Evolutionary conservation across 2,797 vertebrate species (phyloP).

Genomic region (Hydrocynus forskahlii): DNA sequence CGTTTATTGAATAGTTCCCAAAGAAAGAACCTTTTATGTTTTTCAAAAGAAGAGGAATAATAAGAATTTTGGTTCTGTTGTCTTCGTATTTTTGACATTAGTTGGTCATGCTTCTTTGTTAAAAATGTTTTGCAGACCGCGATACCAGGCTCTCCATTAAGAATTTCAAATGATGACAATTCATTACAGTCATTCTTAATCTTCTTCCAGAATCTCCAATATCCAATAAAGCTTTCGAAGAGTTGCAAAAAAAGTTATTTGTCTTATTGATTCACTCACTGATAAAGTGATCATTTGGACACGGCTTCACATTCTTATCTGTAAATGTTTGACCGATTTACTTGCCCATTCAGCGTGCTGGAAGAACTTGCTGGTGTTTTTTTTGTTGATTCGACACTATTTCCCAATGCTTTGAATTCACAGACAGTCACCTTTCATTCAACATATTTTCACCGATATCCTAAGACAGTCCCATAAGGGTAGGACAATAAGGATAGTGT

Average conservation of each 20-base stretch:
- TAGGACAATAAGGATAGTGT: background rate
- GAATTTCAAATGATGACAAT: slow-evolving; percentile 10
- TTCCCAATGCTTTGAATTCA: background rate
- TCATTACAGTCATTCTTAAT: slow-evolving; percentile 19
- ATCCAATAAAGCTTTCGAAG: slow-evolving; percentile 48
- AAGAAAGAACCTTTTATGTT: slow-evolving; percentile 9
- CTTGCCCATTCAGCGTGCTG: background rate
- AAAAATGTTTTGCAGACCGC: slow-evolving; percentile 25
- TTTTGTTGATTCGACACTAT: background rate
- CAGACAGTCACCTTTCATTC: background rate
- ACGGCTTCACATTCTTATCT: background rate
- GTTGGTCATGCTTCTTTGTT: slow-evolving; percentile 33
- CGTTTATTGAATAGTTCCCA: slow-evolving; percentile 23
- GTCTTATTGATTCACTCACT: slow-evolving; percentile 4
- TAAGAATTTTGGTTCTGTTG: slow-evolving; percentile 31
- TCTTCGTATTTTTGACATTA: slow-evolving; percentile 39
- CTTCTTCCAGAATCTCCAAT: slow-evolving; percentile 22
- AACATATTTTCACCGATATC: background rate
- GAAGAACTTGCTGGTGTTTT: background rate
- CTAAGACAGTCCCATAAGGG: background rate
- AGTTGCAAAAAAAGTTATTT: background rate
- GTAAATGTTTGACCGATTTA: slow-evolving; percentile 1
- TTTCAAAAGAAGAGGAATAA: slow-evolving; percentile 6
- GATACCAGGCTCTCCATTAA: background rate
- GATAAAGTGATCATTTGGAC: slow-evolving; percentile 1